Base-by-base conservation (phyloP, 2,888 invertebrate genomes). In the Calliphora vomitoria region DNA sequence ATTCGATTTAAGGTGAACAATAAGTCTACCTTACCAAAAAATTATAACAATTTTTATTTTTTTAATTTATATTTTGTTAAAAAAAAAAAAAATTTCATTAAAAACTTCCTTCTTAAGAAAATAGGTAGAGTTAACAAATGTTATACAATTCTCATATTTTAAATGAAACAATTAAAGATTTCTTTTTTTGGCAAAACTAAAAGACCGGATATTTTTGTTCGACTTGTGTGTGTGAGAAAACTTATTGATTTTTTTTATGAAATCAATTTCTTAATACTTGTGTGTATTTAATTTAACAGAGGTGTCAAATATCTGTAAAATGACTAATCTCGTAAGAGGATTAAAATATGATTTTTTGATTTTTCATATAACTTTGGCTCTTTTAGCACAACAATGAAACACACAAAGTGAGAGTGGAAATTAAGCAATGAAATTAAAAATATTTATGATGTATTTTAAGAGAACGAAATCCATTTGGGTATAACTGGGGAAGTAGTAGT, bases 261-360 rank as follows among this genome's bases (percentile, higher is more conserved):
- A 74, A 81, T 31, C 31, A 44, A 76, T 69, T 83, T 62, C 62
- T 8, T 41, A 78, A 78, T 62, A 78, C 62, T 64, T 69, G 55
- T 83, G 69, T 69, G 68, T 75, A 55, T 75, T 80, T 71, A 41
- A 72, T 78, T 64, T 47, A 76, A 58, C 50, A 41, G 47, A 78
- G 60, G 82, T 79, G 82, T 82, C 78, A 79, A 78, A 82, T 86
- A 66, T 72, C 78, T 82, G 74, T 50, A 62, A 76, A 82, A 78
- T 66, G 8, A 82, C 79, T 78, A 86, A 86, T 86, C 86, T 78
- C 60, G 82, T 78, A 86, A 86, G 82, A 82, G 74, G 86, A 82
- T 86, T 86, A 86, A 71, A 50, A 76, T 64, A 74, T 76, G 60
- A 85, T 85, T 64, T 76, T 69, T 53, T 69, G 1, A 58, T 20